Evolutionary conservation across 1,140 invertebrate species (phyloP).

Genomic region (Lordiphosa clarofinis): DNA sequence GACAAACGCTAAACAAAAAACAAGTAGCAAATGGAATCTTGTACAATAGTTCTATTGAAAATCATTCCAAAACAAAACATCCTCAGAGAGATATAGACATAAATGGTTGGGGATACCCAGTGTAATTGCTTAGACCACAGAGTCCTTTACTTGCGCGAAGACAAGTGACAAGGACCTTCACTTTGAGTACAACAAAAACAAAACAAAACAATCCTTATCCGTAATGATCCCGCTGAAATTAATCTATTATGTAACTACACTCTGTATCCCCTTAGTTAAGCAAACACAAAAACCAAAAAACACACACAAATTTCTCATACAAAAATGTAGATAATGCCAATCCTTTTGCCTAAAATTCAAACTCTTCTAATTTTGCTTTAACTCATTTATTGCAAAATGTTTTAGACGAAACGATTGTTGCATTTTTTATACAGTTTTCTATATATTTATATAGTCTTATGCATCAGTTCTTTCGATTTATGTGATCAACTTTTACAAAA

Average conservation of each 20-base stretch:
- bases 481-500: conserved; percentile 44
- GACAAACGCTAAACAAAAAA: conserved; percentile 50
- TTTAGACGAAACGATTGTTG: conserved; percentile 79
- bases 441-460: conserved; percentile 21
- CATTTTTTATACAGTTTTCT: conserved; percentile 69
- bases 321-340: conserved; percentile 77
- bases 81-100: conserved; percentile 48
- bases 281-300: conserved; percentile 22
- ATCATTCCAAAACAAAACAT: conserved; percentile 23
- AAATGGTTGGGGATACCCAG: conserved; percentile 78
- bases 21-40: conserved; percentile 77
- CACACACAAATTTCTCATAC: conserved; percentile 29
- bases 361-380: conserved; percentile 53
- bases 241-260: conserved; percentile 77
- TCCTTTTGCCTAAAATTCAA: conserved; percentile 79
- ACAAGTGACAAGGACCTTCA: conserved; percentile 62
- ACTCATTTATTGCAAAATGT: conserved; percentile 37
- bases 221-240: conserved; percentile 18
- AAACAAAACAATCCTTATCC: conserved; percentile 7
- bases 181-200: too few relatives aligned
- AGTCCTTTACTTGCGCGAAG: conserved; percentile 57
- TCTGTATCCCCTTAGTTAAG: conserved; percentile 79
- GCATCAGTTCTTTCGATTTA: conserved; percentile 49
- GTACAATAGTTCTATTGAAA: conserved; percentile 77
- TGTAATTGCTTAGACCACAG: conserved; percentile 77